Evolutionary conservation across 2,113 vertebrate genomes (phyloP).

Genomic region (Chionodraco myersi): DNA sequence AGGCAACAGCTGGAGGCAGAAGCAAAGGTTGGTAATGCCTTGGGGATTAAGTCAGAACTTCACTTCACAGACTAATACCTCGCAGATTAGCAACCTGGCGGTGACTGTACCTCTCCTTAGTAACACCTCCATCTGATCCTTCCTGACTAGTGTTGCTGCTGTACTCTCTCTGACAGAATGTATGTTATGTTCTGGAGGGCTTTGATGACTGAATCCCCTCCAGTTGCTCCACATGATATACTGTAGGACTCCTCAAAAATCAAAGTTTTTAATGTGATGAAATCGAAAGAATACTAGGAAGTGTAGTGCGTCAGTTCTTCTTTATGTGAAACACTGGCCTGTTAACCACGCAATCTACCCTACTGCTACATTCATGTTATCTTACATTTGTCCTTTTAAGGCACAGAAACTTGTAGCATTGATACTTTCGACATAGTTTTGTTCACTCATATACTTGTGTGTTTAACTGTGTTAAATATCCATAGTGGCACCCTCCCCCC

Average conservation of each 20-base stretch:
- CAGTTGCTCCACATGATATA: background rate
- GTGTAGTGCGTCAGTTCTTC: background rate
- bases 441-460: background rate
- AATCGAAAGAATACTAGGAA: constrained; percentile 5
- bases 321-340: constrained; percentile 58
- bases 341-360: constrained; percentile 20
- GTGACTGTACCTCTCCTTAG: constrained; percentile 47
- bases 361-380: background rate
- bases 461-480: constrained; percentile 12
- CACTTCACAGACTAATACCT: constrained; percentile 65
- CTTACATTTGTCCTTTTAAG: constrained; percentile 20
- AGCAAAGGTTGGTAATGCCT: constrained; percentile 64
- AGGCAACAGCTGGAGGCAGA: constrained; percentile 74
- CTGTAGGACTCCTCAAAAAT: constrained; percentile 4
- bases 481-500: background rate
- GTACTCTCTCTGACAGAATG: constrained; percentile 36
- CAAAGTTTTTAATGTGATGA: constrained; percentile 8
- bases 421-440: background rate
- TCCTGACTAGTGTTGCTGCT: constrained; percentile 21
- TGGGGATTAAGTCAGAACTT: constrained; percentile 69
- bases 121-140: constrained; percentile 52
- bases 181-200: constrained; percentile 13
- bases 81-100: constrained; percentile 73
- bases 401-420: background rate
- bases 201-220: constrained; percentile 24